Base-by-base conservation (phyloP, 2,888 invertebrate genomes). In the Drosophila anceps region DNA sequence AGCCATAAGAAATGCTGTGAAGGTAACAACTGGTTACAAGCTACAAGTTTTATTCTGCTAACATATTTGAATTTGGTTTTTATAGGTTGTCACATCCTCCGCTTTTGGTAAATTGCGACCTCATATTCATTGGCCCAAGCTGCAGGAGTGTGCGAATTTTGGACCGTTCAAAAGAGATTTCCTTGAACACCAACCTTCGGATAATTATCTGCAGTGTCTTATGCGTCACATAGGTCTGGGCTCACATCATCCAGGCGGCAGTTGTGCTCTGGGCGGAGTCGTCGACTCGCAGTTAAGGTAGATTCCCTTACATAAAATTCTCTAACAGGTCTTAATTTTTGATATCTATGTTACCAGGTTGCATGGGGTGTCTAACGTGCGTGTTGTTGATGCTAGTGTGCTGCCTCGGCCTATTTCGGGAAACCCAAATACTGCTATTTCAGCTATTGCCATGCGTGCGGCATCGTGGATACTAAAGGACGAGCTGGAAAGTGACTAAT, bases 181-280 rank as follows among this genome's bases (percentile, higher is more conserved):
- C 37, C 9, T 75, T 3, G 74, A 81, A 18, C 88, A 92, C 70
- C 70, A 79, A 7, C 93, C 93, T 9, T 93, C 93, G 6, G 93
- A 95, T 64, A 93, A 93, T 6, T 96, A 94, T 85, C 84, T 96
- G 53, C 95, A 95, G 79, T 96, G 96, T 84, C 89, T 95, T 18
- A 92, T 96, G 65, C 93, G 95, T 63, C 94, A 94, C 39, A 94
- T 94, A 10, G 95, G 95, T 0, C 93, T 96, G 29, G 95, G 96
- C 1, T 96, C 96, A 0, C 97, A 98, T 91, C 98, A 98, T 92
- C 96, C 95, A 0, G 96, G 95, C 0, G 97, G 97, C 13, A 96
- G 96, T 0, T 96, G 96, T 88, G 94, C 95, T 39, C 96, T 97
- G 91, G 97, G 96, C 3, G 94, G 94, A 4, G 97, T 97, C 0